Evolutionary conservation across 2,797 vertebrate species (phyloP).

Genomic region (Acanthornis magna): DNA sequence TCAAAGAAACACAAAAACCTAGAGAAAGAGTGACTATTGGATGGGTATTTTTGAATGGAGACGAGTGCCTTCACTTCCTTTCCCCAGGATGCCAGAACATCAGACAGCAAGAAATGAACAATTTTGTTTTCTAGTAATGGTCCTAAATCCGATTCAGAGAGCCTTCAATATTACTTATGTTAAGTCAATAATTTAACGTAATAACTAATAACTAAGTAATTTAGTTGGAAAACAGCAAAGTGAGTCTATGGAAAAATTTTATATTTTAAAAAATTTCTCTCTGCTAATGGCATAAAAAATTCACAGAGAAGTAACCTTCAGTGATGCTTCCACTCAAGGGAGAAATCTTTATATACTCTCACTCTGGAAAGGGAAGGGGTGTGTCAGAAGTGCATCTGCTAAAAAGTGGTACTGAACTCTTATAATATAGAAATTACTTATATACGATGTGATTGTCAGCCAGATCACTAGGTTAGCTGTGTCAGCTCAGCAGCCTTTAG

Average conservation of each 20-base stretch:
- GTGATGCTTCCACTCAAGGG: neutral
- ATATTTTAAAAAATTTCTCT: neutral
- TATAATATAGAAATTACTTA: neutral
- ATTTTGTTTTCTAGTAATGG: neutral
- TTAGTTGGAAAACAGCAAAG: neutral
- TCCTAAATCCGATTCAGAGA: neutral
- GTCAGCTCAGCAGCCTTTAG: neutral
- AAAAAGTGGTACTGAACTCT: neutral
- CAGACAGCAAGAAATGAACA: neutral
- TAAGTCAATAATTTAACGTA: neutral
- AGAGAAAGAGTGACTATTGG: neutral
- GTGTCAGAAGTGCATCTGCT: neutral
- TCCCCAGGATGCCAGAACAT: neutral
- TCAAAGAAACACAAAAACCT: neutral
- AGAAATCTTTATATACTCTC: neutral
- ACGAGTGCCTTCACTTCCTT: neutral
- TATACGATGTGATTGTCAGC: neutral
- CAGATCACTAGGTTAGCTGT: neutral
- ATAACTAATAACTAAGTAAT: too few relatives aligned
- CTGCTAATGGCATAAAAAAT: neutral
- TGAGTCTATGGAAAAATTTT: neutral
- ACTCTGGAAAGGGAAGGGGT: neutral
- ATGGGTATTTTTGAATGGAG: neutral
- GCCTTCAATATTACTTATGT: neutral
- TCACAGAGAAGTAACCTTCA: neutral